Evolutionary conservation across 2,888 invertebrate species (phyloP).

Genomic region (Carterocephalus palaemon): DNA sequence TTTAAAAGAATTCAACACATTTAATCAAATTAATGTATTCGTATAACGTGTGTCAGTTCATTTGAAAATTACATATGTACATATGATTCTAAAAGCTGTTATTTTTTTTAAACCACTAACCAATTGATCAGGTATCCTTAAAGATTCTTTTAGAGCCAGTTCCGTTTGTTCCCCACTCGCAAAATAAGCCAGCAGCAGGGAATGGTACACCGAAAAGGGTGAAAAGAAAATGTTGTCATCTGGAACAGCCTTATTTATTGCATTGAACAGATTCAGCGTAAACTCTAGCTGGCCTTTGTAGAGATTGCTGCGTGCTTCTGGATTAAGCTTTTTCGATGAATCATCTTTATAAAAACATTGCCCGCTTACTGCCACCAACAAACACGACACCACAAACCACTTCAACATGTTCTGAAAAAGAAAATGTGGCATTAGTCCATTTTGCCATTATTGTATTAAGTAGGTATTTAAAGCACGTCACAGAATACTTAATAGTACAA

Average conservation of each 20-base stretch:
- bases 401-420: slow-evolving; percentile 66
- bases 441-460: no score
- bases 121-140: slow-evolving; percentile 79
- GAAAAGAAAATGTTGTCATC: slow-evolving; percentile 91
- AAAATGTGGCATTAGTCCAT: no score
- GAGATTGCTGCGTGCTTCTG: slow-evolving; percentile 52
- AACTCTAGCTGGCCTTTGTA: slow-evolving; percentile 81
- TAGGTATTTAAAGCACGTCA: no score
- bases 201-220: slow-evolving; percentile 91
- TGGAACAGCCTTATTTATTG: slow-evolving; percentile 81
- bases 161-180: slow-evolving; percentile 86
- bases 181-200: slow-evolving; percentile 88
- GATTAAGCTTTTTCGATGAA: slow-evolving; percentile 62
- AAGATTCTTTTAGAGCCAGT: slow-evolving; percentile 78
- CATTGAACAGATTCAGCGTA: slow-evolving; percentile 83
- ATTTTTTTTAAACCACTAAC: slow-evolving; percentile 48
- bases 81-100: background rate
- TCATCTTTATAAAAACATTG: slow-evolving; percentile 73
- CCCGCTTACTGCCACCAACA: slow-evolving; percentile 51
- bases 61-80: background rate
- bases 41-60: background rate
- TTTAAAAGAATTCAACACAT: no score
- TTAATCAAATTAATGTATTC: no score
- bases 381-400: slow-evolving; percentile 34
- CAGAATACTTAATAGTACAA: no score